These are phyloP conservation scores for Petrolisthes manimaculis DNA, from an alignment of 2,888 invertebrate genomes.

Conservation along the genomic window DNA sequence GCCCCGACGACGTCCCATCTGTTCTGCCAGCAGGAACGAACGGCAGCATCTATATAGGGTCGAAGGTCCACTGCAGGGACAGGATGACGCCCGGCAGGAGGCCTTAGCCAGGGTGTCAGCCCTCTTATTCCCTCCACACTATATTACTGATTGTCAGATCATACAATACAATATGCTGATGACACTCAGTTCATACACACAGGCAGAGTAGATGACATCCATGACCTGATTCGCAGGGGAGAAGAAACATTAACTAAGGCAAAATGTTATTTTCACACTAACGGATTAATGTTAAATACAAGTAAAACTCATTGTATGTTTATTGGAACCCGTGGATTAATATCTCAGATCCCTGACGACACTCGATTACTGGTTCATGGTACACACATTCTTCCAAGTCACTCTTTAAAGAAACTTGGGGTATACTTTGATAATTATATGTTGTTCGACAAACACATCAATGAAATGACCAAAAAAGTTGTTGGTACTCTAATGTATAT, in stretches of 20 bases:
- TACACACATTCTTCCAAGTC: too few species aligned
- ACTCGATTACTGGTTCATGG: too few species aligned
- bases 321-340: background rate
- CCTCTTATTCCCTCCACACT: too few species aligned
- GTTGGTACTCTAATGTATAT: background rate
- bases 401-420: background rate
- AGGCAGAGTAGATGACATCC: background rate
- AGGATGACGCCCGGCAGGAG: too few species aligned
- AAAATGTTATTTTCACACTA: background rate
- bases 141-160: background rate
- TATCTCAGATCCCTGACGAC: too few species aligned
- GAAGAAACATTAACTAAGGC: background rate
- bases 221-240: background rate
- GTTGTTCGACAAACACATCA: background rate
- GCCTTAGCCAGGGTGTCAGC: too few species aligned
- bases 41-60: too few species aligned
- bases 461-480: background rate
- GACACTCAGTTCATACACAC: background rate
- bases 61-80: too few species aligned
- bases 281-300: background rate
- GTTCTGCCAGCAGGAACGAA: too few species aligned
- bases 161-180: constrained; percentile 1
- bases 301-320: background rate
- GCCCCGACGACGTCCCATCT: too few species aligned
- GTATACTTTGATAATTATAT: background rate